A percentile compares a stretch with the other conserved stretches of the same genome.
phyloP scores from a whole-genome alignment of 2,888 invertebrate species.

The Nowickia ferox region DNA sequence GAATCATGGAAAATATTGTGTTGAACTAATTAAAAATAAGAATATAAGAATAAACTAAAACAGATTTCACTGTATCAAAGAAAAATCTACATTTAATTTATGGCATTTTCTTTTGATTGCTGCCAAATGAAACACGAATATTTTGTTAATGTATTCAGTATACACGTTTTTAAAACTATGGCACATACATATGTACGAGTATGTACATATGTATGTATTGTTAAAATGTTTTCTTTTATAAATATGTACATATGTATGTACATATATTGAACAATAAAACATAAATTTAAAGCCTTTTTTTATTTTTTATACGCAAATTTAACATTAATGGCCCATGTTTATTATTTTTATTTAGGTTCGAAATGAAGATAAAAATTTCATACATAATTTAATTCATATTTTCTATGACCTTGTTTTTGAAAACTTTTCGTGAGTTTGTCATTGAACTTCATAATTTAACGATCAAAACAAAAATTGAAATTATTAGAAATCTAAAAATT shows the following conservation, averaged over 20 bases:
- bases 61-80: constrained; percentile 35
- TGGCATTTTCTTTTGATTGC: constrained; percentile 27
- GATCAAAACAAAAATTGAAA: constrained; percentile 13
- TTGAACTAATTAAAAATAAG: constrained; percentile 23
- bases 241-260: not conserved
- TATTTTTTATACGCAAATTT: constrained; percentile 21
- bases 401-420: constrained; percentile 22
- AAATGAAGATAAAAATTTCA: not conserved
- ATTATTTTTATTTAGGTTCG: not conserved
- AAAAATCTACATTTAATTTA: constrained; percentile 45
- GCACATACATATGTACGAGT: no score
- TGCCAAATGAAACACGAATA: constrained; percentile 24
- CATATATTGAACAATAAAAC: not conserved
- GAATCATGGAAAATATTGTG: constrained; percentile 56
- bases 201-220: not conserved
- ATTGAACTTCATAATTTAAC: constrained; percentile 57
- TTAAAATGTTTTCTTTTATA: no score
- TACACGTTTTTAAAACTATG: constrained; percentile 3
- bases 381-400: constrained; percentile 23
- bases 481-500: not conserved
- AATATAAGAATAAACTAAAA: constrained; percentile 56
- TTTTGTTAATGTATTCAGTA: constrained; percentile 19
- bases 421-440: constrained; percentile 17
- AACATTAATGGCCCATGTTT: constrained; percentile 20
- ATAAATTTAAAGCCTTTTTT: constrained; percentile 12